These are phyloP conservation scores for Sipha flava DNA, from an alignment of 1,140 invertebrate genomes.

Conservation along the genomic window DNA sequence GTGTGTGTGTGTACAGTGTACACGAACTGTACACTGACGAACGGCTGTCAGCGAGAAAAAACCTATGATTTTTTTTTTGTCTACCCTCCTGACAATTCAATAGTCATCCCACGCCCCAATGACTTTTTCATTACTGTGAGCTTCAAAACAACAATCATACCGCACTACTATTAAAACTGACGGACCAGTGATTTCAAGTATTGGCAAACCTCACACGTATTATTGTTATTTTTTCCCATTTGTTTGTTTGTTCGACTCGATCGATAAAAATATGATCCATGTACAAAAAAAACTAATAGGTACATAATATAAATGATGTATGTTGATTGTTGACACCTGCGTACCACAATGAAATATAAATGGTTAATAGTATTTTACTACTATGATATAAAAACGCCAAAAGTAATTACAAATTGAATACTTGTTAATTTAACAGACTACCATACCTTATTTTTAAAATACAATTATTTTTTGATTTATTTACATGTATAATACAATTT, in stretches of 20 bases:
- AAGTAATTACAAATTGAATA: too few relatives aligned
- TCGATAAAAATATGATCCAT: background rate
- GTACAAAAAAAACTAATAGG: too few relatives aligned
- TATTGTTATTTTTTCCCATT: background rate
- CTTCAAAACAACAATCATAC: background rate
- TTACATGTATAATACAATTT: too few relatives aligned
- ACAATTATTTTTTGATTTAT: too few relatives aligned
- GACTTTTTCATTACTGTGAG: conserved; percentile 24
- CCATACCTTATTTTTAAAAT: too few relatives aligned
- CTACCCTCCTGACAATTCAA: conserved; percentile 6
- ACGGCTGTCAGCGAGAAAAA: background rate
- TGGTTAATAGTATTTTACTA: too few relatives aligned
- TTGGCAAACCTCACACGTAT: background rate
- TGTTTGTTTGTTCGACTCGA: background rate
- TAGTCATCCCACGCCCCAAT: conserved; percentile 23
- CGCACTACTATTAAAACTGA: conserved; percentile 1
- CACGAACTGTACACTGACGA: background rate
- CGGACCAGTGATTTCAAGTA: conserved; percentile 3
- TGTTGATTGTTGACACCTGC: too few relatives aligned
- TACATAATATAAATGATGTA: too few relatives aligned
- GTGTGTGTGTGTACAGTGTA: background rate
- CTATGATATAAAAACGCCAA: too few relatives aligned
- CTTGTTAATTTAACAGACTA: too few relatives aligned
- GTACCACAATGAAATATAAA: too few relatives aligned
- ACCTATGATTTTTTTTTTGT: background rate